Base-by-base conservation (phyloP, 1,140 invertebrate genomes). In the Battus philenor region DNA sequence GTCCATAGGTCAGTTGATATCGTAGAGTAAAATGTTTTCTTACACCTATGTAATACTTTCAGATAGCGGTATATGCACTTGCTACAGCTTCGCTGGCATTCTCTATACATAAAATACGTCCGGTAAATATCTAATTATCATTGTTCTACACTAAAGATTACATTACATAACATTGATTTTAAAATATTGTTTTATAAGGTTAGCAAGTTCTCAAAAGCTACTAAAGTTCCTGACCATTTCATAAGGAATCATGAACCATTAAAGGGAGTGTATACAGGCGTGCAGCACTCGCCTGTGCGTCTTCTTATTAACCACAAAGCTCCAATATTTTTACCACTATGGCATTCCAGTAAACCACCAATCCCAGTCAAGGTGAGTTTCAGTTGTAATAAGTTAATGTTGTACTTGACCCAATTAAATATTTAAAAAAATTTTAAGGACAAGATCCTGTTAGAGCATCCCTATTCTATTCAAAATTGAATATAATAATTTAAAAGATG, bases 341-440 rank as follows among this genome's bases (percentile, higher is more conserved):
- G 86, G 86, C 83, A 86, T 71, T 83, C 83, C 49, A 82, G 70
- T 47, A 87, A 86, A 74, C 78, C 82, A 29, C 83, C 83, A 41
- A 49, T 86, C 22, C 79, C 83, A 52, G 81, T 86, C 7, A 81
- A 87, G 79, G 86, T 87, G 50, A 57, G 50, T 44, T 34, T 4
- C n/a, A 1, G 1, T 6, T 6, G 24, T n/a, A n/a, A 9, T 27
- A n/a, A 9, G 3, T 22, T 22, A 4, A 22, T 22, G 20, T 22
- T 22, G 3, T 22, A 22, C 20, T 4, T 22, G 3, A 22, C 20
- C 3, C 7, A 4, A 22, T 4, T 4, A 22, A 4, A 22, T 22
- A 22, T 22, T 22, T 3, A 22, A 22, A 3, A 22, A 4, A 22
- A 7, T 22, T 22, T 22, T 7, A 22, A 22, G 3, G n/a, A n/a